Base-by-base conservation (phyloP, 2,113 vertebrate genomes). In the Callopanchax toddi region DNA sequence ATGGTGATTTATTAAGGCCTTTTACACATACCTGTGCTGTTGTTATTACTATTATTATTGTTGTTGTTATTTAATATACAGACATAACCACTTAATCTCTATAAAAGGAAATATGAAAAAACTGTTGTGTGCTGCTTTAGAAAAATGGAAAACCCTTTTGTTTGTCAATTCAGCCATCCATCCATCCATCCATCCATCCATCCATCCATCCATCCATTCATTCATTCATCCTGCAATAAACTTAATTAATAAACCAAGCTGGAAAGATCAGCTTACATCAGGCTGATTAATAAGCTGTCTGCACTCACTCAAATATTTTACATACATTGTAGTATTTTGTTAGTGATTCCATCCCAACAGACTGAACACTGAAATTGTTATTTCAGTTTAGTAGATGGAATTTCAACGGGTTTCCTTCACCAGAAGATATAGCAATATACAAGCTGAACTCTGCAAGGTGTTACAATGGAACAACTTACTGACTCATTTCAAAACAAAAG, bases 221-320 rank as follows among this genome's bases (percentile, higher is more conserved):
- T 56, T 51, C 15, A 76, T 67, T 63, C 23, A 74, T 58, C 50
- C 16, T 53, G 17, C 25, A 25, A 46, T 50, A 22, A 37, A 22
- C 29, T 25, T 79, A 40, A 82, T 65, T 2, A 80, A 71, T 82
- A 66, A 79, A 56, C 79, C 0, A 75, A 21, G 29, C 6, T 11
- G 17, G 17, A 20, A 58, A 23, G 48, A 67, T 81, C 60, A 21
- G 32, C 11, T 81, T 71, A 57, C 43, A 59, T 65, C 32, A 25
- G 45, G 11, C 6, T 22, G 12, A 61, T 45, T 36, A 60, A 16
- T 15, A 32, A 6, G 8, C 17, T 15, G 54, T 42, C 23, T 37
- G 22, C 63, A 34, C 10, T 39, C 5, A 12, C 10, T 42, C 2
- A 2, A 42, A 40, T 21, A 5, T 44, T 57, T 18, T 6, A 26